These are phyloP conservation scores for Lindbergichthys nudifrons DNA, from an alignment of 2,797 vertebrate genomes.

Conservation along the genomic window DNA sequence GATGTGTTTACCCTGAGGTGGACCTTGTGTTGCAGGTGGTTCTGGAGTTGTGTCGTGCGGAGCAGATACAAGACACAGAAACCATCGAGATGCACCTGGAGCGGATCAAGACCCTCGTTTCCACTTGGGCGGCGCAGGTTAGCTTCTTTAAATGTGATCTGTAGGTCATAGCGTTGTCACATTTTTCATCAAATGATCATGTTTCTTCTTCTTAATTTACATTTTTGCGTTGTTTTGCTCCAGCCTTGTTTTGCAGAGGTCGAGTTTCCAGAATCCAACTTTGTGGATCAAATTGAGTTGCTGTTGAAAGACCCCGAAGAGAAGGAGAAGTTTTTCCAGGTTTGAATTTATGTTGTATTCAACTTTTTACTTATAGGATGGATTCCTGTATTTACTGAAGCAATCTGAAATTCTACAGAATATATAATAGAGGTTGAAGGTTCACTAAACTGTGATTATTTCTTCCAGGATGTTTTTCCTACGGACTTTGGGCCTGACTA, in stretches of 20 bases:
- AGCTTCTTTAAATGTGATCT: not conserved
- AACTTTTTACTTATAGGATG: no score
- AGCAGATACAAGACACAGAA: slow-evolving; percentile 57
- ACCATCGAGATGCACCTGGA: slow-evolving; percentile 73
- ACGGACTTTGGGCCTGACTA: slow-evolving; percentile 85
- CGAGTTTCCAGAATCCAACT: slow-evolving; percentile 77
- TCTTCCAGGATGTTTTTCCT: slow-evolving; percentile 82
- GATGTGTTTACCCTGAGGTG: slow-evolving; percentile 14
- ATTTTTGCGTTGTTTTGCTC: not conserved
- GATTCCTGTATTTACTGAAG: no score
- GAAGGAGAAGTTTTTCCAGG: slow-evolving; percentile 80
- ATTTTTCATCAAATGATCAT: not conserved
- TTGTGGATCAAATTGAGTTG: slow-evolving; percentile 77
- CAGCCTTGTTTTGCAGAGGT: slow-evolving; percentile 79
- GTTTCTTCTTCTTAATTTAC: not conserved
- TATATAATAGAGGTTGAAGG: not conserved
- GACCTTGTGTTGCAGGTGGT: slow-evolving; percentile 68
- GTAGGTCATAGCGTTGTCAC: not conserved
- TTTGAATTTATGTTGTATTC: slow-evolving; percentile 21
- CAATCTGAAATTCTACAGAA: no score
- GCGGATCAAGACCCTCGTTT: slow-evolving; percentile 71
- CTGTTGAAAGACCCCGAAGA: slow-evolving; percentile 76
- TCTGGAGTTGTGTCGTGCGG: slow-evolving; percentile 75
- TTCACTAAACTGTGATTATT: not conserved
- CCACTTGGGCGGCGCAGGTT: slow-evolving; percentile 77